Evolutionary conservation across 2,888 invertebrate genomes (phyloP), one percentile per base, ranked within the genome.

Genomic region (Cancer borealis): DNA sequence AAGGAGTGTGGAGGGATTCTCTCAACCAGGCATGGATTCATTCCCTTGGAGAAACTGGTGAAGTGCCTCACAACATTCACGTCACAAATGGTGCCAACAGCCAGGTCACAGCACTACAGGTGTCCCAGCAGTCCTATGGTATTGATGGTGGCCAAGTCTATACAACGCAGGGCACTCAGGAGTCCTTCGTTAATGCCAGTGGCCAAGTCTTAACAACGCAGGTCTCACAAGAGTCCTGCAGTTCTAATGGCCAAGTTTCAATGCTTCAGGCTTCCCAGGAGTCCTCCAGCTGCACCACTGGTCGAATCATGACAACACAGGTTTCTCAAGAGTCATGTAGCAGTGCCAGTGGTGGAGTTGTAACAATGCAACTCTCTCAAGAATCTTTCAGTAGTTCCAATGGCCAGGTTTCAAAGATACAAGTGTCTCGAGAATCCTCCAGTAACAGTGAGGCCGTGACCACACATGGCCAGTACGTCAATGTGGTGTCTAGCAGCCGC

Each of bases 21-120:
- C 93, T 89, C n/a, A 45, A 12, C 26, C 89, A 93, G 30, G 93
- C 93, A 47, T 93, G 93, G 93, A 54, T 45, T 21, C 10, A 89
- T n/a, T 93, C 93, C 89, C 89, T 93, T 12, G 89, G 93, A 39
- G 93, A 89, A 21, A 73, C 30, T 46, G 93, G 87, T 60, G 26
- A 89, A n/a, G 0, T 89, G 30, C 8, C 30, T 14, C 84, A 84
- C 84, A 84, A 30, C 12, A 10, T 26, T 30, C 79, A 84, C 1
- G 84, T 84, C 14, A 17, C 0, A 12, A 84, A 3, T n/a, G n/a
- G 39, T 30, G 30, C 30, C 39, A 39, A 10, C 39, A 39, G 30
- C 17, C 84, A 84, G 84, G 14, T 14, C 39, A n/a, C 84, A 14
- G 73, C 73, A 21, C 0, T 21, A 26, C n/a, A 73, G 73, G 73